These are phyloP conservation scores for Mythimna lalbum DNA, from an alignment of 2,888 invertebrate species.

Conservation along the genomic window DNA sequence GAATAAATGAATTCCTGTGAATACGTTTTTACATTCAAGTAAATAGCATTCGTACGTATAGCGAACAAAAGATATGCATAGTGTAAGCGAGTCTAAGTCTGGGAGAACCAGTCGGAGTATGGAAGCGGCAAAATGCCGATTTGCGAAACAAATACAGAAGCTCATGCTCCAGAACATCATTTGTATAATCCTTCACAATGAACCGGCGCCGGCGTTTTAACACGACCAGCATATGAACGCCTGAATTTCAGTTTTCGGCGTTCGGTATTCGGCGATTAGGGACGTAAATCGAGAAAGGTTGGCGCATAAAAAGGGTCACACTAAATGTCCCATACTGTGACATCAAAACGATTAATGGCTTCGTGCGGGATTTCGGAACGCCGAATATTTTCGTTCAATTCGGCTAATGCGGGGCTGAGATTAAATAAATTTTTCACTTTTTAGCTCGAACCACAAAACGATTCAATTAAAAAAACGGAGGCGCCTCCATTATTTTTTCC, in stretches of 20 bases:
- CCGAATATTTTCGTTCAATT: conserved; percentile 86
- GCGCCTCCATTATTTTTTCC: conserved; percentile 58
- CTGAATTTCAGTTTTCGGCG: conserved; percentile 76
- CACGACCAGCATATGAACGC: conserved; percentile 73
- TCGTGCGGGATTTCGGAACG: conserved; percentile 80
- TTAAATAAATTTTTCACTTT: conserved; percentile 80
- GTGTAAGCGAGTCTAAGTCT: conserved; percentile 31
- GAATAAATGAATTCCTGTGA: conserved; percentile 49
- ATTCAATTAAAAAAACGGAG: conserved; percentile 66
- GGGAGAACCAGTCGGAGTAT: conserved; percentile 21
- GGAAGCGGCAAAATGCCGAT: conserved; percentile 37
- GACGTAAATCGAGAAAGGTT: conserved; percentile 81
- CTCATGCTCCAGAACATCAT: conserved; percentile 68
- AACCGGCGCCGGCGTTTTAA: conserved; percentile 74
- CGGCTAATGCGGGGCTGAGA: conserved; percentile 80
- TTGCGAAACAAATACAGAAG: conserved; percentile 56
- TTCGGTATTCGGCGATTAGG: conserved; percentile 83
- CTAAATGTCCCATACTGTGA: conserved; percentile 90
- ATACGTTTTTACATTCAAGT: conserved; percentile 48
- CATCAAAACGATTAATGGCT: conserved; percentile 89
- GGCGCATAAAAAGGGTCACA: conserved; percentile 88
- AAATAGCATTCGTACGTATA: conserved; percentile 36
- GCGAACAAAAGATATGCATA: conserved; percentile 46
- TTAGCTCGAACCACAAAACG: conserved; percentile 65
- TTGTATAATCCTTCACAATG: conserved; percentile 66